Base-by-base conservation (phyloP, 2,797 vertebrate species). In the Sylvia borin region DNA sequence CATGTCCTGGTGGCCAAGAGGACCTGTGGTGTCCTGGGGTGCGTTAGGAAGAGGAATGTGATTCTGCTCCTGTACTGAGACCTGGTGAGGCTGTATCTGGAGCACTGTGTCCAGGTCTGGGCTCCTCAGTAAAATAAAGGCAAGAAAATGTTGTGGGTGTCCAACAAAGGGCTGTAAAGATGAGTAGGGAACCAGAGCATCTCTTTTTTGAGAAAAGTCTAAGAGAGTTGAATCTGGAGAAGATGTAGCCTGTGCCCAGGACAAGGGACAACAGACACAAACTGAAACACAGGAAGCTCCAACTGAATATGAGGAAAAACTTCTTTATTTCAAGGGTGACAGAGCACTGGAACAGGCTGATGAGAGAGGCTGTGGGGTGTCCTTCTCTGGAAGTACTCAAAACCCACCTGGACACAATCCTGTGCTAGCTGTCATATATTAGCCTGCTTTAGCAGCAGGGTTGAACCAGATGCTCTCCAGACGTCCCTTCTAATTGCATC, bases 21-120 rank as follows among this genome's bases (percentile, higher is more conserved):
- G 6, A 16, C 10, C 32, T 25, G 4, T 0, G 0, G 19, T 55
- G 21, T 27, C 13, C 9, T 64, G 55, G 43, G 6, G 2, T 43
- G 55, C 0, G 1, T 68, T 55, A 62, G 27, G 48, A 62, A 62
- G 24, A 70, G 27, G 8, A 68, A 12, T 32, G 32, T 38, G 13
- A 9, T 43, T 53, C 22, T 82, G 26, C 22, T 42, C 16, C 42
- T 55, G 13, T 43, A 18, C 16, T 50, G 13, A 64, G 16, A 29
- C 5, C 10, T 64, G 19, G 11, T n/a, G 11, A 38, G 64, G 50
- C 71, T 62, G 13, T 13, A 21, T 50, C 36, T 75, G 55, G 32
- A 62, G 27, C 36, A 27, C 34, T 48, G 31, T 81, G 31, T 67
- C 48, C 13, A 8, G 34, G 36, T 60, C 73, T 72, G 53, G 31